phyloP scores from a whole-genome alignment of 2,113 vertebrate species.

The Scomber colias region DNA sequence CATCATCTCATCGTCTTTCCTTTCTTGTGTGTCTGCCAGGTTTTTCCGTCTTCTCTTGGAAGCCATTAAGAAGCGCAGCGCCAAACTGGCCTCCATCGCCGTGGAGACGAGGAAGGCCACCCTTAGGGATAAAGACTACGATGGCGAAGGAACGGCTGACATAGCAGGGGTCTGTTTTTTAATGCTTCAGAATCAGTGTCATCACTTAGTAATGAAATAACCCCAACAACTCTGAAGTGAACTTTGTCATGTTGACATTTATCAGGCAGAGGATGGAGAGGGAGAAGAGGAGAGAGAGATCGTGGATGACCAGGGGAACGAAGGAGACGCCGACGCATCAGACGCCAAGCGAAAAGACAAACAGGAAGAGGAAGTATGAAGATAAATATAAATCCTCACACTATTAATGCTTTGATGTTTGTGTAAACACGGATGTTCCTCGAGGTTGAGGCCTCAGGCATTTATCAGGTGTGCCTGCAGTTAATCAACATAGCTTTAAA shows the following conservation, averaged over 20 bases:
- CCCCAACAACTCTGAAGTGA: not conserved
- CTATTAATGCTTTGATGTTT: not conserved
- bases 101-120: conserved; percentile 89
- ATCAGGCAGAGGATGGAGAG: conserved; percentile 69
- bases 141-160: conserved; percentile 14
- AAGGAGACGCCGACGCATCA: conserved; percentile 94
- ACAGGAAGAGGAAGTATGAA: conserved; percentile 92
- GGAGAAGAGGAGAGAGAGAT: conserved; percentile 84
- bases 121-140: conserved; percentile 81
- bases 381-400: not conserved
- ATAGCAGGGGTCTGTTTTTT: conserved; percentile 42
- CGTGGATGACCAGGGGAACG: conserved; percentile 90
- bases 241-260: not conserved
- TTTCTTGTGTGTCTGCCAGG: conserved; percentile 71
- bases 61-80: conserved; percentile 88
- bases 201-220: not conserved
- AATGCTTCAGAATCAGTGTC: no score
- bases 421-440: not conserved
- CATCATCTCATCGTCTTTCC: not conserved
- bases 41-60: conserved; percentile 92
- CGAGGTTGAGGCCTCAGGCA: no score
- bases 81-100: conserved; percentile 88
- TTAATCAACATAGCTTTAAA: no score
- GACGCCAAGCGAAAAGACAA: conserved; percentile 89
- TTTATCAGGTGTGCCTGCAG: no score